phyloP scores from a whole-genome alignment of 2,888 invertebrate species.

The Syrista parreyssii region DNA sequence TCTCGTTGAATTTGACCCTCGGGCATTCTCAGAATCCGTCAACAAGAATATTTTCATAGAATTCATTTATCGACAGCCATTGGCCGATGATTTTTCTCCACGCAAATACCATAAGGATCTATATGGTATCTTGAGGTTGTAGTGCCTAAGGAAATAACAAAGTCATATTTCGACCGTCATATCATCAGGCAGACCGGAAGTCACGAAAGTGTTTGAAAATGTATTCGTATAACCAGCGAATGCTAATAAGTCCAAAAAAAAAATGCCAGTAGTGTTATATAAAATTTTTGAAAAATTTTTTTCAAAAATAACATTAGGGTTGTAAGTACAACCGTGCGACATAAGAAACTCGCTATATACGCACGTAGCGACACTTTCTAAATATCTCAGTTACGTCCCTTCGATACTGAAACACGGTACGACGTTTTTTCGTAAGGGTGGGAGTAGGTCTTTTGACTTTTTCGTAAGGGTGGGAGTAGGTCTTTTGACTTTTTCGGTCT shows the following conservation, averaged over 20 bases:
- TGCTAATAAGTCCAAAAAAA: no score
- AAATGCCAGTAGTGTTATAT: no score
- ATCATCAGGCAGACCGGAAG: no score
- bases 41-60: background rate
- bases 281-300: no score
- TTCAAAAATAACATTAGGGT: background rate
- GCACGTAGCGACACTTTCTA: background rate
- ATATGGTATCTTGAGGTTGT: background rate
- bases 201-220: background rate
- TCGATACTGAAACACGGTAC: background rate
- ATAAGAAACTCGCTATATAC: background rate
- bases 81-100: background rate
- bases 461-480: background rate
- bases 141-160: background rate
- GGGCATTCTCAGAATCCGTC: background rate
- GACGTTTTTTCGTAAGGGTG: background rate
- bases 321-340: background rate
- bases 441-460: background rate
- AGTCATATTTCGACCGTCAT: background rate
- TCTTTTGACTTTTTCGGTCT: background rate
- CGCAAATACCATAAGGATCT: background rate
- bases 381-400: background rate
- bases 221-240: no score
- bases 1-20: background rate
- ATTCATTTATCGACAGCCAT: background rate